Evolutionary conservation across 2,888 invertebrate species (phyloP), one percentile per base, ranked within the genome.

Genomic region (Pandemis corylana): DNA sequence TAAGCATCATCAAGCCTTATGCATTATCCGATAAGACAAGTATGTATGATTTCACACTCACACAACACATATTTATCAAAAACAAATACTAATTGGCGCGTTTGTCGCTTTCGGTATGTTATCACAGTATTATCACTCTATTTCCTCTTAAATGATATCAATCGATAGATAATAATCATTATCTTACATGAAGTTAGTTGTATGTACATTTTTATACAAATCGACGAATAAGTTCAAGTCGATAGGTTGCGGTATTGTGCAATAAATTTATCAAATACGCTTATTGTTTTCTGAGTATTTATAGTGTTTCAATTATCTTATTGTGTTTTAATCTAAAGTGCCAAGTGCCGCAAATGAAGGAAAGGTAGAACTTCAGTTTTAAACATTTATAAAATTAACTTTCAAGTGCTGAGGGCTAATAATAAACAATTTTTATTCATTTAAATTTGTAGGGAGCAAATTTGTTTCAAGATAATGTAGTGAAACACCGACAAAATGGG

Each of bases 61-160:
- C 44, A 7, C 9, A 7, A 44, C 6, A 44, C 44, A 7, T 44
- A 44, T 41, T 7, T 13, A 64, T 71, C 66, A 62, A 71, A 67
- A 75, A 71, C 70, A 75, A 70, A 75, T 62, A 46, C 49, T 63
- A 67, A 75, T 75, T 53, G 67, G 69, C 74, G 65, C 65, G 62
- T 61, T 74, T 65, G 65, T 66, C 67, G 66, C 65, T 53, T 67
- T 71, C 63, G 61, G 53, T 67, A 67, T 67, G 75, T 71, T 75
- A 75, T 75, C 75, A 41, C 15, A 36, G n/a, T 46, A 79, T 81
- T 87, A 89, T 88, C 88, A 78, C 42, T 78, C 80, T 80, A 87
- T 88, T 91, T 92, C 88, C 87, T 84, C 77, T 83, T 85, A 82
- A 82, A 85, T 67, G 91, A 92, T 93, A 91, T 81, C 77, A 87